Evolutionary conservation across 2,797 vertebrate genomes (phyloP).

Genomic region (Lemur catta): DNA sequence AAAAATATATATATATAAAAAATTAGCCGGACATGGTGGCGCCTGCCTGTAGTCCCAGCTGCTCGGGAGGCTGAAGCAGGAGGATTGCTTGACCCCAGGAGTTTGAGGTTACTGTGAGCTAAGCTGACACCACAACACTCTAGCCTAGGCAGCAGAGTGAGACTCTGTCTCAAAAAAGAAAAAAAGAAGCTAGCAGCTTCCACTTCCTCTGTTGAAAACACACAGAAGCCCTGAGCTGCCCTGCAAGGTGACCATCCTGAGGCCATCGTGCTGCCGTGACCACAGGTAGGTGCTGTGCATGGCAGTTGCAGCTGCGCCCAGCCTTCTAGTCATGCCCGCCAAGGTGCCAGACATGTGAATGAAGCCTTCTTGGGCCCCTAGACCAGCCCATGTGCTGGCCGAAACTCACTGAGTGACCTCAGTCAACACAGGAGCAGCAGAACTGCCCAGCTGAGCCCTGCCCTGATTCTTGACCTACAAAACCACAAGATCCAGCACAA

Average conservation of each 20-base stretch:
- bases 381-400: rapidly evolving
- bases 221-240: rapidly evolving
- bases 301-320: background rate
- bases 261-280: rapidly evolving
- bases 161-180: too few relatives aligned
- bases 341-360: background rate
- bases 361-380: background rate
- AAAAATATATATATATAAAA: too few relatives aligned
- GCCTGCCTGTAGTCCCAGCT: too few relatives aligned
- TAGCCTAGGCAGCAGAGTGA: too few relatives aligned
- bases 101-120: too few relatives aligned
- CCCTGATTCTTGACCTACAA: background rate
- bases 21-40: too few relatives aligned
- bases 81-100: too few relatives aligned
- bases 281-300: rapidly evolving
- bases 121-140: too few relatives aligned
- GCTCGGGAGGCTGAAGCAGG: too few relatives aligned
- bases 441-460: background rate
- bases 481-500: rapidly evolving
- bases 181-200: background rate
- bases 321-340: background rate
- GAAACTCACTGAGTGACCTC: background rate
- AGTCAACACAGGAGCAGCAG: background rate
- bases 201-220: background rate
- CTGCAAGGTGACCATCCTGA: rapidly evolving